These are phyloP conservation scores for Myripristis murdjan DNA, from an alignment of 2,797 vertebrate species.

Conservation along the genomic window DNA sequence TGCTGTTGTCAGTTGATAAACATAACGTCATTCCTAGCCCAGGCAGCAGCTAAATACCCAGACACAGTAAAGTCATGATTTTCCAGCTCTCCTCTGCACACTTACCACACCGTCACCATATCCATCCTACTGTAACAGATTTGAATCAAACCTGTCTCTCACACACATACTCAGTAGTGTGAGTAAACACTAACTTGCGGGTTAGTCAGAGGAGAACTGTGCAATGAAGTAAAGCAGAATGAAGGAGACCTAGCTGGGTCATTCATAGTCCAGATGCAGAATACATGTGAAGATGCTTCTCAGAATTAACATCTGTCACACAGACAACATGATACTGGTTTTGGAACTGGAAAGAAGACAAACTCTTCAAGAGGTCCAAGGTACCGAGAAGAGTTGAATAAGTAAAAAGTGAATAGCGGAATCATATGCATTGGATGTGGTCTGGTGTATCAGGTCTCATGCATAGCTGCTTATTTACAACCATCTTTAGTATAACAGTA, in stretches of 20 bases:
- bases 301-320: too few relatives aligned
- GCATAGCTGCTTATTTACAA: background rate
- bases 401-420: too few relatives aligned
- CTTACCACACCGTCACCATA: background rate
- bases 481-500: background rate
- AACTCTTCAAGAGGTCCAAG: too few relatives aligned
- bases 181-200: background rate
- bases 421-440: too few relatives aligned
- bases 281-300: too few relatives aligned
- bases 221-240: too few relatives aligned
- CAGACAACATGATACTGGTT: too few relatives aligned
- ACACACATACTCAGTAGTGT: background rate
- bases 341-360: too few relatives aligned
- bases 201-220: background rate
- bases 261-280: too few relatives aligned
- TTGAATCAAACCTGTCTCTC: background rate
- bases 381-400: too few relatives aligned
- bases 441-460: background rate
- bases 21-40: background rate
- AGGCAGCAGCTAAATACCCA: background rate
- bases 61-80: background rate
- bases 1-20: background rate
- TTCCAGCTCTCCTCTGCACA: background rate
- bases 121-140: background rate
- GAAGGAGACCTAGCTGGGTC: too few relatives aligned